Percentiles rank a stretch among this genome's conserved stretches.
Evolutionary conservation across 2,888 invertebrate genomes (phyloP).

Genomic region (Dryococelus australis): DNA sequence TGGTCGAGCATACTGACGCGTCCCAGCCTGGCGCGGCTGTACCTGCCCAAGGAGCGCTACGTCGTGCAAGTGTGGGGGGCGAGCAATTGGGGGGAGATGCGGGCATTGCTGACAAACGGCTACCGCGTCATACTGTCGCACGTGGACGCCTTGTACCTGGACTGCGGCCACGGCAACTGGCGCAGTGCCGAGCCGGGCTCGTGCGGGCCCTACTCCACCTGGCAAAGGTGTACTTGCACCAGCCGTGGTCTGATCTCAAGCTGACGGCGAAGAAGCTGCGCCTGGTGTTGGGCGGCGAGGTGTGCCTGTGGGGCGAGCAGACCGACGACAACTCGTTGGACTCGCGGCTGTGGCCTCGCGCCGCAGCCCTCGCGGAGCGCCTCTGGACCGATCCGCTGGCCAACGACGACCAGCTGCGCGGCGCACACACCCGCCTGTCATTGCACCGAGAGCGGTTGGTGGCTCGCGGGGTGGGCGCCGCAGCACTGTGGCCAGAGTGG

Average conservation of each 20-base stretch:
- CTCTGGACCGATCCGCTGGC: slow-evolving; percentile 52
- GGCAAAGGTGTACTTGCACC: slow-evolving; percentile 46
- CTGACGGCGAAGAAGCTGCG: slow-evolving; percentile 52
- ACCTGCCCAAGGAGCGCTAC: slow-evolving; percentile 54
- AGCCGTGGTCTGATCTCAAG: slow-evolving; percentile 50
- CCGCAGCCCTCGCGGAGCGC: slow-evolving; percentile 54
- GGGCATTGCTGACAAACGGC: slow-evolving; percentile 54
- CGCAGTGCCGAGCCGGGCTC: slow-evolving; percentile 17
- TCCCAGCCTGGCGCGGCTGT: slow-evolving; percentile 49
- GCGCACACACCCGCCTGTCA: slow-evolving; percentile 49
- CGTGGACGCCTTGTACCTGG: slow-evolving; percentile 54
- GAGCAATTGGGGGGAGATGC: slow-evolving; percentile 81
- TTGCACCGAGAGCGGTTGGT: slow-evolving; percentile 52
- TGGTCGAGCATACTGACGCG: slow-evolving; percentile 67
- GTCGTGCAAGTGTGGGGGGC: slow-evolving; percentile 85
- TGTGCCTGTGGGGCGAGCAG: slow-evolving; percentile 57
- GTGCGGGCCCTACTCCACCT: slow-evolving; percentile 50
- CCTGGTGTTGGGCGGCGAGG: slow-evolving; percentile 57
- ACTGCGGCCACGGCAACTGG: slow-evolving; percentile 50
- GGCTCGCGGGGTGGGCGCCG: slow-evolving; percentile 53
- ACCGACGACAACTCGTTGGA: slow-evolving; percentile 52
- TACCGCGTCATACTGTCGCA: slow-evolving; percentile 54
- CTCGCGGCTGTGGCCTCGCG: slow-evolving; percentile 54
- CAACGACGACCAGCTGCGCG: slow-evolving; percentile 36
- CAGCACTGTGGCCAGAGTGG: slow-evolving; percentile 54